phyloP scores from a whole-genome alignment of 1,140 invertebrate species.

The Drosophila nebulosa region DNA sequence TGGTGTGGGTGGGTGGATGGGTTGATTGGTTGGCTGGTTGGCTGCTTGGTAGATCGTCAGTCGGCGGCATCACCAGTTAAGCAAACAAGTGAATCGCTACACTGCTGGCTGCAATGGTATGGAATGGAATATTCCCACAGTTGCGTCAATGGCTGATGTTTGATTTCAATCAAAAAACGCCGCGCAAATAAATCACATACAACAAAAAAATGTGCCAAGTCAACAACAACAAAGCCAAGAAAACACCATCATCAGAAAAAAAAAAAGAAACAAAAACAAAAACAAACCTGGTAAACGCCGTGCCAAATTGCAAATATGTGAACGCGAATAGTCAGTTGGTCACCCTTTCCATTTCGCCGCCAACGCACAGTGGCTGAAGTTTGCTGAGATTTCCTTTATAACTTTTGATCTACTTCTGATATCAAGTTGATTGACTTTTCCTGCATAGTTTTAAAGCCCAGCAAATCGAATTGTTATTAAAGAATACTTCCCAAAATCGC shows the following conservation, averaged over 20 bases:
- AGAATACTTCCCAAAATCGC: no score
- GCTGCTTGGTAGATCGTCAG: not conserved
- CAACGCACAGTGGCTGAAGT: no score
- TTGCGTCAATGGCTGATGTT: conserved; percentile 52
- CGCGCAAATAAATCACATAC: conserved; percentile 66
- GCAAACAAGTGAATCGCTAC: conserved; percentile 44
- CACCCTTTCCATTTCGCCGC: not conserved
- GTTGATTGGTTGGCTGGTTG: not conserved
- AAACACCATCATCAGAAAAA: conserved; percentile 7
- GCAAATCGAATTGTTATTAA: no score
- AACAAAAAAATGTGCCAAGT: conserved; percentile 66
- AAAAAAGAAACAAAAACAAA: no score
- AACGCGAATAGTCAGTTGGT: not conserved
- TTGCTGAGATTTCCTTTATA: no score
- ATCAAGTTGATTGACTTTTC: no score
- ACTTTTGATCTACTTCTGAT: no score
- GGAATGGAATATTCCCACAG: conserved; percentile 72
- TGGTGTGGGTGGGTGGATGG: not conserved
- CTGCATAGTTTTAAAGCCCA: no score
- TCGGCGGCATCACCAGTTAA: conserved; percentile 24
- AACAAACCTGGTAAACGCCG: conserved; percentile 45
- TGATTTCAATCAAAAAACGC: conserved; percentile 65
- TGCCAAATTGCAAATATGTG: conserved; percentile 39
- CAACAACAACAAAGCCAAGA: conserved; percentile 36
- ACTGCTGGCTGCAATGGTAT: conserved; percentile 39